Conservation (phyloP, 2,797 vertebrate species). For the Pempheris klunzingeri region DNA sequence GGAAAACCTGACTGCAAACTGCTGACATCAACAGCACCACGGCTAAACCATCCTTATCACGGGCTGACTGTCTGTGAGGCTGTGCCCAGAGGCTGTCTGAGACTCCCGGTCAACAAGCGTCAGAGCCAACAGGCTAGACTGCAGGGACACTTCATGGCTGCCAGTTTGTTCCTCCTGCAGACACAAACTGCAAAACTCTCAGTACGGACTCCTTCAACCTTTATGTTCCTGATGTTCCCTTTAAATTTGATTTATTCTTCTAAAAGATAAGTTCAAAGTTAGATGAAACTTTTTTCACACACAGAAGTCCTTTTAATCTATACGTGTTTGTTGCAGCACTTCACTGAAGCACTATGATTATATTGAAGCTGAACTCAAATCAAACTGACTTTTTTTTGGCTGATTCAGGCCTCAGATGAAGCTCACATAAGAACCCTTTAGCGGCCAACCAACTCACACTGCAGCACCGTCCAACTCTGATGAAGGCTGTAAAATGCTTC, state of each 20-base stretch:
- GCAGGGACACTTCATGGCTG: conserved; percentile 35
- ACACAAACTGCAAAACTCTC: conserved; percentile 9
- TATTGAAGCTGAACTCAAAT: not conserved
- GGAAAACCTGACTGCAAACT: conserved; percentile 70
- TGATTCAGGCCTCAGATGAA: not conserved
- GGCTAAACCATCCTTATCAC: conserved; percentile 57
- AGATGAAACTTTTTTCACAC: not conserved
- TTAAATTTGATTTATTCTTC: not conserved
- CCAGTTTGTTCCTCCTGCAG: conserved; percentile 16
- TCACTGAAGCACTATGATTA: not conserved
- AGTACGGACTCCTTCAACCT: not conserved
- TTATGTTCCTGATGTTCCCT: not conserved
- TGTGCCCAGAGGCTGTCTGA: conserved; percentile 65
- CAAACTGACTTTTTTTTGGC: not conserved
- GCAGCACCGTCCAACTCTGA: too few relatives aligned
- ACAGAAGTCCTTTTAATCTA: too few relatives aligned
- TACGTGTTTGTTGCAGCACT: not conserved
- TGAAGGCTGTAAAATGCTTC: too few relatives aligned
- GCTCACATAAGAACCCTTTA: too few relatives aligned
- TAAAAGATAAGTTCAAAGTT: not conserved
- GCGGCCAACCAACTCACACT: too few relatives aligned
- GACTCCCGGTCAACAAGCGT: conserved; percentile 62
- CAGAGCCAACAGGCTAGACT: conserved; percentile 66
- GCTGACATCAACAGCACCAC: conserved; percentile 76
- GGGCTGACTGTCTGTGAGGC: conserved; percentile 56